These are phyloP conservation scores for Tauraco erythrolophus DNA, from an alignment of 2,113 vertebrate species.

Conservation along the genomic window DNA sequence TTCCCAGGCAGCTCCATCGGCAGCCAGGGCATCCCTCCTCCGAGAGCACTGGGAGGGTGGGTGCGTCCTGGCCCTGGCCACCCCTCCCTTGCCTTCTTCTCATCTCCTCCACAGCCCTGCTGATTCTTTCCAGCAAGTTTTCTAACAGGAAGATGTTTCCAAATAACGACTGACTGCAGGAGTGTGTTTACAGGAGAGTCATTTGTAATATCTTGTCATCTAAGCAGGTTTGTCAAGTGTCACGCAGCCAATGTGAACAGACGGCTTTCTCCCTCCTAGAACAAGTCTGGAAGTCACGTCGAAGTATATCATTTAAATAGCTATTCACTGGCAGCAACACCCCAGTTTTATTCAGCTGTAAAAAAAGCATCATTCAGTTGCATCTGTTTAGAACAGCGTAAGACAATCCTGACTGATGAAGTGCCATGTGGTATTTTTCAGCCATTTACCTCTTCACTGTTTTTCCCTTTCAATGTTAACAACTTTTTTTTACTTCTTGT, in stretches of 20 bases:
- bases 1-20: not conserved
- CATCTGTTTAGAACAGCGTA: not conserved
- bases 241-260: not conserved
- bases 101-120: not conserved
- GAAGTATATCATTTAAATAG: not conserved
- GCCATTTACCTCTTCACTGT: not conserved
- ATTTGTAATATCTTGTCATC: not conserved
- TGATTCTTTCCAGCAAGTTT: not conserved
- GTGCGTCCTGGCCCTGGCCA: not conserved
- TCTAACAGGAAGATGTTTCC: not conserved
- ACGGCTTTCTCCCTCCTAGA: not conserved
- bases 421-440: not conserved
- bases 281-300: not conserved
- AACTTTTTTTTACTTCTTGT: not conserved
- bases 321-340: not conserved
- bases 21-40: not conserved
- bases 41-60: accelerated
- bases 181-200: not conserved
- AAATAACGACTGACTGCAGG: not conserved
- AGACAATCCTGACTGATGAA: not conserved
- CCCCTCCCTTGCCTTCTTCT: not conserved
- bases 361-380: not conserved
- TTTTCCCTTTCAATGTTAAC: not conserved
- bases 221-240: not conserved
- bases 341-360: not conserved